Percentiles rank a stretch among this genome's conserved stretches.
These are phyloP conservation scores for Baccha elongata DNA, from an alignment of 2,888 invertebrate genomes.

Conservation along the genomic window DNA sequence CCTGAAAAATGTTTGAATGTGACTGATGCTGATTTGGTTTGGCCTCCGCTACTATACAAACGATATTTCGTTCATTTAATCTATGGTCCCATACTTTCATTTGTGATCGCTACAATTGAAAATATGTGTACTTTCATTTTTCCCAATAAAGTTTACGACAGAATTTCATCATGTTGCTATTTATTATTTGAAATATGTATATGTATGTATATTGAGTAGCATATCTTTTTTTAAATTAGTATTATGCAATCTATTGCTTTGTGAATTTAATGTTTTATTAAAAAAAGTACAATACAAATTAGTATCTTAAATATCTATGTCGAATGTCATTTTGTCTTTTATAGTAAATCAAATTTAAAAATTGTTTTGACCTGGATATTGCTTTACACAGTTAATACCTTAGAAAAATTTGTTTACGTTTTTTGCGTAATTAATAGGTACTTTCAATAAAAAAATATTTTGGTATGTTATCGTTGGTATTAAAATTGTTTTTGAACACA, in stretches of 20 bases:
- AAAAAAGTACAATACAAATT: conserved; percentile 25
- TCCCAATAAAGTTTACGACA: too few relatives aligned
- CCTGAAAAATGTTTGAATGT: too few relatives aligned
- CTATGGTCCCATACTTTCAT: too few relatives aligned
- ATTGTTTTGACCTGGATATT: conserved; percentile 42
- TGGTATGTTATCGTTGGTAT: conserved; percentile 81
- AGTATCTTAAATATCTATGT: conserved; percentile 27
- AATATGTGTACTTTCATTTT: too few relatives aligned
- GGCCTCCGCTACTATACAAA: too few relatives aligned
- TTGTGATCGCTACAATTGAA: too few relatives aligned
- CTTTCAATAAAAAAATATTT: conserved; percentile 74
- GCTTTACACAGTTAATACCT: conserved; percentile 59
- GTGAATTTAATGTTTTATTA: conserved; percentile 30
- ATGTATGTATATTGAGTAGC: conserved; percentile 82
- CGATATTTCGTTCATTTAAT: too few relatives aligned
- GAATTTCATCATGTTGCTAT: too few relatives aligned
- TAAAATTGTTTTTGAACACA: conserved; percentile 74
- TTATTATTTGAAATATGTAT: too few relatives aligned
- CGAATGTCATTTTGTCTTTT: conserved; percentile 59
- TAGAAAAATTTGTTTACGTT: conserved; percentile 45
- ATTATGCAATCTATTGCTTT: conserved; percentile 20
- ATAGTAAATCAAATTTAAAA: conserved; percentile 27
- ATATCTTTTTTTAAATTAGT: conserved; percentile 76
- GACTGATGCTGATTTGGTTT: too few relatives aligned
- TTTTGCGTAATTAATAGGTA: conserved; percentile 51